Evolutionary conservation across 2,797 vertebrate species (phyloP).

Genomic region (Lithobates pipiens): DNA sequence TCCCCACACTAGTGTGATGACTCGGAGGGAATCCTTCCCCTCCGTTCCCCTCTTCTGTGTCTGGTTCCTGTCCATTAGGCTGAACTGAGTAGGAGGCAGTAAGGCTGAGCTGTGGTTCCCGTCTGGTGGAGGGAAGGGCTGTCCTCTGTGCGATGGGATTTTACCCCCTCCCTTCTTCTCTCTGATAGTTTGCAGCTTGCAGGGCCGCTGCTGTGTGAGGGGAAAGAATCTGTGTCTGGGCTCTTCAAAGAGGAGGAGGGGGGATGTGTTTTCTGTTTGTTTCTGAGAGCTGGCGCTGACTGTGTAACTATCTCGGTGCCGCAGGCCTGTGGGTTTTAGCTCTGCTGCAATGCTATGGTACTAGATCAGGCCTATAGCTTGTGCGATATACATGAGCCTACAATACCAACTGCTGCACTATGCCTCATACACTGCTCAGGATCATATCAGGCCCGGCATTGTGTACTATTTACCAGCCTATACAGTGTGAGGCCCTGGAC

Average conservation of each 20-base stretch:
- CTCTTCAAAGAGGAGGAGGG: slow-evolving; percentile 35
- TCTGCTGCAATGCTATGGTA: neutral
- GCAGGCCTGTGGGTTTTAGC: neutral
- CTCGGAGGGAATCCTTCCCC: slow-evolving; percentile 2
- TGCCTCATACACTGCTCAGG: neutral
- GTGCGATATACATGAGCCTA: neutral
- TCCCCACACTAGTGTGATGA: neutral
- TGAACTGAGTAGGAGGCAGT: neutral
- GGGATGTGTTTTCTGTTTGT: slow-evolving; percentile 55
- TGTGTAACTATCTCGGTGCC: slow-evolving; percentile 23
- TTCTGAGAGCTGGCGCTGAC: slow-evolving; percentile 25
- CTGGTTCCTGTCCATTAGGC: neutral
- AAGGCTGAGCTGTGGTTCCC: neutral
- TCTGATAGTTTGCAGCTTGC: slow-evolving; percentile 43
- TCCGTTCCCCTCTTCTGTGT: neutral
- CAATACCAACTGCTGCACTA: neutral
- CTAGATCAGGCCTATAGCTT: neutral
- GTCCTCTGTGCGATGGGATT: slow-evolving; percentile 20
- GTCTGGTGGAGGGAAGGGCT: neutral
- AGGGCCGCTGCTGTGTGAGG: slow-evolving; percentile 14
- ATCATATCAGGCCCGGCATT: neutral
- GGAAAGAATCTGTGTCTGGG: slow-evolving; percentile 24
- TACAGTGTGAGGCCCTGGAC: no score
- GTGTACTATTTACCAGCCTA: neutral
- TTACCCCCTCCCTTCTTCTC: neutral